Base-by-base conservation (phyloP, 2,888 invertebrate species). In the Sympetrum striolatum region DNA sequence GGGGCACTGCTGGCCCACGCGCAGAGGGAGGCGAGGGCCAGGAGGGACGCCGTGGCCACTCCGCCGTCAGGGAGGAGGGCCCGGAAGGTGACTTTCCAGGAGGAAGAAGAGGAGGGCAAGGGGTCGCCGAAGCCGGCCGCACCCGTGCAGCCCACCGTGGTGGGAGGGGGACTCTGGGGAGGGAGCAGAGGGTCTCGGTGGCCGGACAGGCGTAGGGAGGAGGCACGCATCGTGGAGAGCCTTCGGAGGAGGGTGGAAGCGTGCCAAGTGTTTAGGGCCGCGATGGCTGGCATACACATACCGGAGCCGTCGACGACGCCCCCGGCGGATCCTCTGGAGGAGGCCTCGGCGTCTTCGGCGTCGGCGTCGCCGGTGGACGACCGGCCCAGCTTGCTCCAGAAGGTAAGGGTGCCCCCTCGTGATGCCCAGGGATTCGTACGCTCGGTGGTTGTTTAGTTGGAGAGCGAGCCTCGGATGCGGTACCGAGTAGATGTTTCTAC, bases 161-260 rank as follows among this genome's bases (percentile, higher is more conserved):
- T 35, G 5, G 86, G 86, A 10, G 86, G 86, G 1, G 90, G 80
- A 8, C 90, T 81, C 1, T 90, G 60, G 90, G 90, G 58, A 22
- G 91, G 93, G 86, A 93, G 93, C 58, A 93, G 93, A 35, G 93
- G 93, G 18, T 93, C 93, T 92, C 95, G 96, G 92, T 96, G 96
- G 92, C 96, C 96, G 80, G 95, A 96, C 91, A 94, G 95, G 91
- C 94, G 94, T 91, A 95, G 96, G 64, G 97, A 97, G 93, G 97
- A 97, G 94, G 95, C 96, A 91, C 94, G 95, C 90, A 96, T 96
- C 73, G 94, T 97, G 92, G 96, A 96, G 92, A 97, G 97, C 93
- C 94, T 97, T 91, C 94, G 96, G 92, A 96, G 96, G 93, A 95
- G 96, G 92, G 96, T 97, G 82, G 95, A 95, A 92, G 94, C 95